These are phyloP conservation scores for Drosophila percnosoma DNA, from an alignment of 2,888 invertebrate genomes.

Conservation along the genomic window DNA sequence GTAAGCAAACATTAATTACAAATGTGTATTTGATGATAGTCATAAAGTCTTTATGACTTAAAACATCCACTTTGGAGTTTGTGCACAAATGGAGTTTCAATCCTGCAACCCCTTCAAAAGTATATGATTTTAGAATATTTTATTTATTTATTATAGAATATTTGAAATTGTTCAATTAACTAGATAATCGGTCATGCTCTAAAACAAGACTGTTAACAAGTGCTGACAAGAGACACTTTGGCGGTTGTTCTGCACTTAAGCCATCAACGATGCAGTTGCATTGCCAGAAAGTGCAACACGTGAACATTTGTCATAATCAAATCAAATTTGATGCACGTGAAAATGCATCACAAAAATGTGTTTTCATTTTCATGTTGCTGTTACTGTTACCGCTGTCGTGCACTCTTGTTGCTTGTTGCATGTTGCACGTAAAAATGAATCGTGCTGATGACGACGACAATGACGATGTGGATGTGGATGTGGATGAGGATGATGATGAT, in stretches of 20 bases:
- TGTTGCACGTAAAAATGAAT: slow-evolving; percentile 47
- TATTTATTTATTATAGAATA: not conserved
- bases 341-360: slow-evolving; percentile 42
- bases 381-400: slow-evolving; percentile 11
- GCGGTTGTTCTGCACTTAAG: slow-evolving; percentile 14
- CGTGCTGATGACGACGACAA: slow-evolving; percentile 42
- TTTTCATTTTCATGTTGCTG: slow-evolving; percentile 39
- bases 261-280: slow-evolving; percentile 9
- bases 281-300: slow-evolving; percentile 51
- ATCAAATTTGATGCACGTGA: slow-evolving; percentile 55
- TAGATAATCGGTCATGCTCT: not conserved
- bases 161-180: not conserved
- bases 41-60: not conserved
- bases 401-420: slow-evolving; percentile 19
- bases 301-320: slow-evolving; percentile 62
- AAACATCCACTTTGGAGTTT: not conserved
- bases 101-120: not conserved
- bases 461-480: slow-evolving; percentile 28
- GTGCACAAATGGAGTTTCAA: not conserved
- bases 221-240: slow-evolving; percentile 20
- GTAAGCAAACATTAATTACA: not conserved
- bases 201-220: slow-evolving; percentile 1
- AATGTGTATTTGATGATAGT: not conserved
- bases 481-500: slow-evolving; percentile 40
- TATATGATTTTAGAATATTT: not conserved